Conservation (phyloP, 2,888 invertebrate species). For the Eupeodes luniger region DNA sequence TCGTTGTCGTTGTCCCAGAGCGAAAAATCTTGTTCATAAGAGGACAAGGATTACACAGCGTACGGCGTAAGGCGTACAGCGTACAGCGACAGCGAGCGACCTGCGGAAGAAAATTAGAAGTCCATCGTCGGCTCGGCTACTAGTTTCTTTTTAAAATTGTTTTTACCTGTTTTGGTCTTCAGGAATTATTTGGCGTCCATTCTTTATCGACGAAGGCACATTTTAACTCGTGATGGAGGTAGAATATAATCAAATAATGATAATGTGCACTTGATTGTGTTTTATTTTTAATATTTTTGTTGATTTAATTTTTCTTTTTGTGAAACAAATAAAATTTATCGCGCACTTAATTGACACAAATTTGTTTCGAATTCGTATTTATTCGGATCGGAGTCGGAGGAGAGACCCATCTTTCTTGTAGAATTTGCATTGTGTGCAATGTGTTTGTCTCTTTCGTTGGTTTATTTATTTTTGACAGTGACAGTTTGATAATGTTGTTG, state of each 20-base stretch:
- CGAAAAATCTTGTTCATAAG: constrained; percentile 51
- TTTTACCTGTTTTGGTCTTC: constrained; percentile 58
- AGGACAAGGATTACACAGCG: constrained; percentile 58
- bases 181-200: constrained; percentile 52
- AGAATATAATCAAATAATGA: constrained; percentile 46
- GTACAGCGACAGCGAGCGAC: too few relatives aligned
- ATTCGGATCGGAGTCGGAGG: background rate
- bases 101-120: background rate
- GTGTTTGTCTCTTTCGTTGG: constrained; percentile 55
- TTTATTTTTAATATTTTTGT: constrained; percentile 60
- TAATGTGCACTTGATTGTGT: background rate
- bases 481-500: background rate
- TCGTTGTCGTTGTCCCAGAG: constrained; percentile 49
- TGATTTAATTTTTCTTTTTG: constrained; percentile 47
- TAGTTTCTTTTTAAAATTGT: background rate
- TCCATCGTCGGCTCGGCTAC: background rate
- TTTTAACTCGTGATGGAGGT: constrained; percentile 29
- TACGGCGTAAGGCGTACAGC: too few relatives aligned
- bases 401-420: constrained; percentile 42
- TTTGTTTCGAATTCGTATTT: constrained; percentile 49
- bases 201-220: constrained; percentile 58
- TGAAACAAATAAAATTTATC: constrained; percentile 64
- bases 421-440: constrained; percentile 1
- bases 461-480: constrained; percentile 32
- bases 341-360: constrained; percentile 74